These are phyloP conservation scores for Agonopterix arenella DNA, from an alignment of 2,888 invertebrate genomes.

Conservation along the genomic window DNA sequence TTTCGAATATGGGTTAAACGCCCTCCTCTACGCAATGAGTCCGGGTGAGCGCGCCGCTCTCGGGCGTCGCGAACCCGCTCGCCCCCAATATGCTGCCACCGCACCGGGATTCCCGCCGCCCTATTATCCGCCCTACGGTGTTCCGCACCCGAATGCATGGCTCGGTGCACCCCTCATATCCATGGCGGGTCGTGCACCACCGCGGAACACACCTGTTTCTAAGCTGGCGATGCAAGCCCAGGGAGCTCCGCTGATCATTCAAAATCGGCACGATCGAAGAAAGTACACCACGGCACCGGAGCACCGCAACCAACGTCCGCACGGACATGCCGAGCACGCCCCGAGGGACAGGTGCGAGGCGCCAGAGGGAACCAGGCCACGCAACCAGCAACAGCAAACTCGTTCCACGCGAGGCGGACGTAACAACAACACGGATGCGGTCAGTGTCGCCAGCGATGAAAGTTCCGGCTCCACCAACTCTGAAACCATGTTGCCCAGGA, in stretches of 20 bases:
- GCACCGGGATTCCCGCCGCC: slow-evolving; percentile 72
- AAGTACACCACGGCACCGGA: slow-evolving; percentile 62
- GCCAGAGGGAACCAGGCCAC: slow-evolving; percentile 55
- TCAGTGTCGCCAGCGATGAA: slow-evolving; percentile 87
- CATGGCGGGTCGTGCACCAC: slow-evolving; percentile 80
- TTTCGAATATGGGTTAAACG: slow-evolving; percentile 85
- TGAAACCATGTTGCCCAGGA: slow-evolving; percentile 89
- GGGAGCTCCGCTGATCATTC: slow-evolving; percentile 88
- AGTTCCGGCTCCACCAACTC: slow-evolving; percentile 80
- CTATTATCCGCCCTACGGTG: slow-evolving; percentile 70
- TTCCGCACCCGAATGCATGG: slow-evolving; percentile 81
- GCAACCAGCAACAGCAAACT: slow-evolving; percentile 61
- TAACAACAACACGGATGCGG: slow-evolving; percentile 79
- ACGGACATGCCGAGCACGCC: slow-evolving; percentile 44
- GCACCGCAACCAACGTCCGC: slow-evolving; percentile 56
- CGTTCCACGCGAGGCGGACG: slow-evolving; percentile 59
- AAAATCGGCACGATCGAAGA: slow-evolving; percentile 78
- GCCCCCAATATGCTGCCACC: slow-evolving; percentile 68
- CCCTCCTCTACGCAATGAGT: slow-evolving; percentile 65
- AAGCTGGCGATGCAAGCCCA: slow-evolving; percentile 89
- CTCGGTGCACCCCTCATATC: slow-evolving; percentile 89
- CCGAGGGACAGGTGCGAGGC: slow-evolving; percentile 54
- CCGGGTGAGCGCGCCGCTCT: slow-evolving; percentile 74
- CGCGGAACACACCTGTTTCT: slow-evolving; percentile 78
- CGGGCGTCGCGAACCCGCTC: slow-evolving; percentile 73